phyloP scores from a whole-genome alignment of 2,888 invertebrate genomes.

The Microctonus aethiopoides region DNA sequence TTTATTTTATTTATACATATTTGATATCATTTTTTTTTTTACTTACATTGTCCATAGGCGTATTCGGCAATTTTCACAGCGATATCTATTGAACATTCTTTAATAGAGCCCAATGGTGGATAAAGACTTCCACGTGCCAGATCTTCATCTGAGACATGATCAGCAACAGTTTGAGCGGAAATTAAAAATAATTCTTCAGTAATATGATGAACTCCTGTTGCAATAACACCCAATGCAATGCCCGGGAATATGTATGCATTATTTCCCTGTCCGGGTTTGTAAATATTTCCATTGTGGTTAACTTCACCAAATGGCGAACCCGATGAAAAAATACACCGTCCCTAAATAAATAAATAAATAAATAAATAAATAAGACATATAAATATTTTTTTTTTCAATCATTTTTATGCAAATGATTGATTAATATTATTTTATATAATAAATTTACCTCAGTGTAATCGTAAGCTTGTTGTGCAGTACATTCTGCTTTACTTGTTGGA shows the following conservation, averaged over 20 bases:
- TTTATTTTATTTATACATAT: neutral
- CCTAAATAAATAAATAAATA: slow-evolving; percentile 71
- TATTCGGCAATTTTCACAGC: slow-evolving; percentile 88
- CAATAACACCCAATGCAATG: slow-evolving; percentile 91
- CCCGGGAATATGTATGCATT: slow-evolving; percentile 99
- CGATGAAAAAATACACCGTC: slow-evolving; percentile 92
- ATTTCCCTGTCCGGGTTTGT: slow-evolving; percentile 95
- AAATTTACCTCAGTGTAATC: slow-evolving; percentile 83
- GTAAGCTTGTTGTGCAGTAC: slow-evolving; percentile 96
- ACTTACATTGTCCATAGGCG: slow-evolving; percentile 86
- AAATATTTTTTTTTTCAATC: neutral
- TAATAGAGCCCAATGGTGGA: slow-evolving; percentile 86
- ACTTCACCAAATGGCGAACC: slow-evolving; percentile 96
- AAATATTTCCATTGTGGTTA: slow-evolving; percentile 80
- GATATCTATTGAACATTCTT: slow-evolving; percentile 89
- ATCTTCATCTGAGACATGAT: slow-evolving; percentile 85
- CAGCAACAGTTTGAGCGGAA: slow-evolving; percentile 91
- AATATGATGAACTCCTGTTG: slow-evolving; percentile 92
- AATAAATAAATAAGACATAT: neutral
- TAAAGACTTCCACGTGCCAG: slow-evolving; percentile 90
- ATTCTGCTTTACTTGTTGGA: slow-evolving; percentile 97
- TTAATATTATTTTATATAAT: neutral
- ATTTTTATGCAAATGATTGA: neutral
- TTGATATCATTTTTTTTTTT: neutral
- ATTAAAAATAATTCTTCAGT: slow-evolving; percentile 93